Evolutionary conservation across 2,888 invertebrate species (phyloP).

Genomic region (Melanotus villosus): DNA sequence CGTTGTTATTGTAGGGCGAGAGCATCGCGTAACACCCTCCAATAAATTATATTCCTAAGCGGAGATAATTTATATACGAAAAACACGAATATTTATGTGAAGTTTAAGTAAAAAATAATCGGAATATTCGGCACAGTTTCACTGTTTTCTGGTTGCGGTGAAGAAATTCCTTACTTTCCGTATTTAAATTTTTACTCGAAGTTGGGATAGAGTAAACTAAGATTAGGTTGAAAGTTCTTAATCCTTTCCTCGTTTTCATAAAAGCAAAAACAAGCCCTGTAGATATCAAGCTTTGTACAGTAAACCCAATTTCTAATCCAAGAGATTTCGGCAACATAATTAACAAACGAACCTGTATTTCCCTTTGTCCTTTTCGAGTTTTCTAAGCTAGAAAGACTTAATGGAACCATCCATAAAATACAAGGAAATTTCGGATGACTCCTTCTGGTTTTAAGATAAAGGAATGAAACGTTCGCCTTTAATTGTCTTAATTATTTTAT

Average conservation of each 20-base stretch:
- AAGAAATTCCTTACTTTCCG: background rate
- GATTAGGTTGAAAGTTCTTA: slow-evolving; percentile 5
- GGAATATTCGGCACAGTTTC: too few species aligned
- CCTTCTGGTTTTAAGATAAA: too few species aligned
- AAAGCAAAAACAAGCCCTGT: slow-evolving; percentile 11
- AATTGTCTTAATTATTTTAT: too few species aligned
- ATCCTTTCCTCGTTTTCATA: slow-evolving; percentile 9
- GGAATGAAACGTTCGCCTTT: too few species aligned
- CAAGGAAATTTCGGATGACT: too few species aligned
- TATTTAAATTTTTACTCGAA: background rate
- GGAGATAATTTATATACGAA: slow-evolving; percentile 9
- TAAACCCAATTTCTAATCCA: slow-evolving; percentile 12
- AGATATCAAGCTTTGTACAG: background rate
- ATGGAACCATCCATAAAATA: background rate
- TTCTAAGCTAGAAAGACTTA: background rate
- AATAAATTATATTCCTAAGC: slow-evolving; percentile 19
- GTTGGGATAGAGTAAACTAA: background rate
- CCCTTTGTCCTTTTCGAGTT: background rate
- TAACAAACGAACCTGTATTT: slow-evolving; percentile 10
- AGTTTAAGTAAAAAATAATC: background rate
- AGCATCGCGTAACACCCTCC: slow-evolving; percentile 1
- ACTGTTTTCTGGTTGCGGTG: too few species aligned
- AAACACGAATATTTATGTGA: slow-evolving; percentile 4
- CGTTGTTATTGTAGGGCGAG: slow-evolving; percentile 6
- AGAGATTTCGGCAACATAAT: slow-evolving; percentile 13